These are phyloP conservation scores for Taurulus bubalis DNA, from an alignment of 2,113 vertebrate species.

Conservation along the genomic window DNA sequence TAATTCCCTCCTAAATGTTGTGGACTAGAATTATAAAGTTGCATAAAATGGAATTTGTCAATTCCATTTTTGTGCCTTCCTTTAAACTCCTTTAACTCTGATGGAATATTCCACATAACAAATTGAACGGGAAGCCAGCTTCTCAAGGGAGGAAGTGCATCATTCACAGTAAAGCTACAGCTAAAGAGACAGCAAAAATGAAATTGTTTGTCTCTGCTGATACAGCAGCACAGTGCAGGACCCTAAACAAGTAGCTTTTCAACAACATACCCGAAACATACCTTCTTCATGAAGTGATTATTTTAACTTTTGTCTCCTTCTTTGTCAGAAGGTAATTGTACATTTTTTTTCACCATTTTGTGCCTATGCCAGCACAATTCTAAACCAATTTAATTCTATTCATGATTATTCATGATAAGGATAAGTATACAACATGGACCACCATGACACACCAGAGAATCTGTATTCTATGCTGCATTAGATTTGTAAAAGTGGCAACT, in stretches of 20 bases:
- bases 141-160: slow-evolving; percentile 67
- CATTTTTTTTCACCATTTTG: background rate
- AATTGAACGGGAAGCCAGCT: slow-evolving; percentile 40
- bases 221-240: slow-evolving; percentile 20
- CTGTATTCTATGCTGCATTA: background rate
- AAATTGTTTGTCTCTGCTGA: slow-evolving; percentile 48
- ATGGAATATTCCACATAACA: slow-evolving; percentile 43
- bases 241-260: slow-evolving; percentile 1
- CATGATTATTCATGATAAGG: background rate
- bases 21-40: background rate
- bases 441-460: background rate
- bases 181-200: slow-evolving; percentile 59
- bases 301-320: background rate
- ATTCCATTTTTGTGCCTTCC: background rate
- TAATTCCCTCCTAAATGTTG: background rate
- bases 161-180: slow-evolving; percentile 39
- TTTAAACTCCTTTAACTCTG: slow-evolving; percentile 6
- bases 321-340: background rate
- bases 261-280: too few species aligned
- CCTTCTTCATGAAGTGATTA: background rate
- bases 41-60: background rate
- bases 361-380: background rate
- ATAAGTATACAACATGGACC: background rate
- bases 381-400: background rate
- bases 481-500: too few species aligned